Base-by-base conservation (phyloP, 1,140 invertebrate genomes). In the Sinella curviseta region DNA sequence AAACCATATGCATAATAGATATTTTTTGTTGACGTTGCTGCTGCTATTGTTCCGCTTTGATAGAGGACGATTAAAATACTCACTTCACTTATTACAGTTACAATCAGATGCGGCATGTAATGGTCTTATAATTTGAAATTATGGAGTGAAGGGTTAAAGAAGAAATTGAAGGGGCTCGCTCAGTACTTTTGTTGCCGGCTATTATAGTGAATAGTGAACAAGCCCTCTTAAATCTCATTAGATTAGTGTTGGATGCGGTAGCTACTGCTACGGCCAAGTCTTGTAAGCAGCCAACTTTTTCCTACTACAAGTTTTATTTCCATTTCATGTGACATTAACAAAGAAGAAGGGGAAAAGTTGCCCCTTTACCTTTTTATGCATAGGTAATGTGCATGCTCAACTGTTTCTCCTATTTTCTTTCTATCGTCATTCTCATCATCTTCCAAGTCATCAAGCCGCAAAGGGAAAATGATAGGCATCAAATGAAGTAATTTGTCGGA, bases 401-500 rank as follows among this genome's bases (percentile, higher is more conserved):
- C 8, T 8, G 20, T 48, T 48, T 48, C 39, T 48, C 39, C 39
- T 48, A 48, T 48, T 48, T 48, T 48, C 39, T 12, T 20, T 48
- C 20, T 8, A 48, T 48, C 39, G 39, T 48, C 20, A 20, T 48
- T 48, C 39, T 48, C 39, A 48, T 48, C 39, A 48, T 48, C 39
- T 48, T 48, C 39, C 39, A 70, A 70, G 57, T 60, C 24, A 60
- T 60, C 57, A 60, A 26, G 65, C 65, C 65, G 65, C 65, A 70
- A 70, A 74, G 79, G 55, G 76, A 80, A 76, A 77, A 81, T 81
- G 77, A 81, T 81, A 81, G 80, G 76, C 80, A 81, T 81, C 80
- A 81, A 81, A 81, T 81, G 77, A 81, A 81, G 80, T 81, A 81
- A 81, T 81, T 81, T 81, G 80, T 81, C 80, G 80, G 80, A 78